These are phyloP conservation scores for Pseudolycoriella hygida DNA, from an alignment of 2,888 invertebrate species.

Conservation along the genomic window DNA sequence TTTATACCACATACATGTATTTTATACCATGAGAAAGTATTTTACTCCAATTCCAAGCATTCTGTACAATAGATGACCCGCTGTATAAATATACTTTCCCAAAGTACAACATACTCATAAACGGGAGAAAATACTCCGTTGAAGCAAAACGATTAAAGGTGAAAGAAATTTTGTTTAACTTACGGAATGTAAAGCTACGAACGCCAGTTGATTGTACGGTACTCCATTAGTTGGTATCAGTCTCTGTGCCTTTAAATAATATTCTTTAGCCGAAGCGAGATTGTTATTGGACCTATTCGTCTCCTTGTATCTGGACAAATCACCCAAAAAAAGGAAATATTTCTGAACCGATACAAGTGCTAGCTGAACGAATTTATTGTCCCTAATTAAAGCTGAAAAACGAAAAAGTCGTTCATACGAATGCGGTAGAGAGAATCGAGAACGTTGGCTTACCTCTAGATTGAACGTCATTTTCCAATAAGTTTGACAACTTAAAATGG, in stretches of 20 bases:
- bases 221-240: slow-evolving; percentile 89
- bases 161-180: slow-evolving; percentile 21
- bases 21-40: no score
- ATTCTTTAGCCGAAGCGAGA: slow-evolving; percentile 63
- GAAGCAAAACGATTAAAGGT: no score
- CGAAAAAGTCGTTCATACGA: slow-evolving; percentile 6
- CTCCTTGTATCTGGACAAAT: slow-evolving; percentile 79
- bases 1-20: no score
- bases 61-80: no score
- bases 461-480: slow-evolving; percentile 3
- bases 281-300: slow-evolving; percentile 65
- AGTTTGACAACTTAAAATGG: slow-evolving; percentile 34
- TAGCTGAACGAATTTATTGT: slow-evolving; percentile 46
- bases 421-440: no score
- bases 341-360: slow-evolving; percentile 74
- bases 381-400: slow-evolving; percentile 30
- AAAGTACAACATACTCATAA: no score
- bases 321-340: slow-evolving; percentile 75
- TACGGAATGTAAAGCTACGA: slow-evolving; percentile 68
- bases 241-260: slow-evolving; percentile 86
- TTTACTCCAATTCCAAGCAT: not conserved
- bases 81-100: no score
- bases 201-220: slow-evolving; percentile 87
- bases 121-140: no score
- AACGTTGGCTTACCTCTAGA: slow-evolving; percentile 7